These are phyloP conservation scores for Biston stratarius DNA, from an alignment of 2,888 invertebrate genomes.

Conservation along the genomic window DNA sequence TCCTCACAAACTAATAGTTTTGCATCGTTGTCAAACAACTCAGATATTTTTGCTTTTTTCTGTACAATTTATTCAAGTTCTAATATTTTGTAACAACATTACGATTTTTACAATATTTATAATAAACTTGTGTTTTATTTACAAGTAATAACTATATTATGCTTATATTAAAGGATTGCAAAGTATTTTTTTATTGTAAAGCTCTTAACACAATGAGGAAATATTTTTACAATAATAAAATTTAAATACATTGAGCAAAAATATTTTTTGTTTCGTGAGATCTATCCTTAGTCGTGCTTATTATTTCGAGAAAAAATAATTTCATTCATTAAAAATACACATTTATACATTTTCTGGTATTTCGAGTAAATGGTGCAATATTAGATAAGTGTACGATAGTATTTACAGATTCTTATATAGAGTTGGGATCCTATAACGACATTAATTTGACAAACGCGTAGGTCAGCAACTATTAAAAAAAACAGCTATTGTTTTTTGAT, in stretches of 20 bases:
- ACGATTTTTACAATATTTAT: slow-evolving; percentile 25
- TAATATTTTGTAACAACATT: slow-evolving; percentile 21
- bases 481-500: background rate
- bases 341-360: slow-evolving; percentile 17
- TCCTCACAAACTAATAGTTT: slow-evolving; percentile 21
- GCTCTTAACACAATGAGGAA: slow-evolving; percentile 9
- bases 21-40: slow-evolving; percentile 59
- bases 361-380: slow-evolving; percentile 19
- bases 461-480: background rate
- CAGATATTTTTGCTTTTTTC: slow-evolving; percentile 38
- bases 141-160: slow-evolving; percentile 22
- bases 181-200: slow-evolving; percentile 14
- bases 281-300: slow-evolving; percentile 20
- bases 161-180: slow-evolving; percentile 21
- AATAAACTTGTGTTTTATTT: slow-evolving; percentile 25
- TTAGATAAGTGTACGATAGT: slow-evolving; percentile 1
- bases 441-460: too few relatives aligned
- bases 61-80: slow-evolving; percentile 22
- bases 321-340: slow-evolving; percentile 12
- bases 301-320: slow-evolving; percentile 9
- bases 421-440: too few relatives aligned
- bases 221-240: slow-evolving; percentile 18
- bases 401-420: background rate
- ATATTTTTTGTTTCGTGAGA: slow-evolving; percentile 21
- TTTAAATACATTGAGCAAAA: slow-evolving; percentile 39